Percentiles rank a stretch among this genome's conserved stretches.
These are phyloP conservation scores for Crotalus viridis DNA, from an alignment of 2,113 vertebrate genomes.

Conservation along the genomic window DNA sequence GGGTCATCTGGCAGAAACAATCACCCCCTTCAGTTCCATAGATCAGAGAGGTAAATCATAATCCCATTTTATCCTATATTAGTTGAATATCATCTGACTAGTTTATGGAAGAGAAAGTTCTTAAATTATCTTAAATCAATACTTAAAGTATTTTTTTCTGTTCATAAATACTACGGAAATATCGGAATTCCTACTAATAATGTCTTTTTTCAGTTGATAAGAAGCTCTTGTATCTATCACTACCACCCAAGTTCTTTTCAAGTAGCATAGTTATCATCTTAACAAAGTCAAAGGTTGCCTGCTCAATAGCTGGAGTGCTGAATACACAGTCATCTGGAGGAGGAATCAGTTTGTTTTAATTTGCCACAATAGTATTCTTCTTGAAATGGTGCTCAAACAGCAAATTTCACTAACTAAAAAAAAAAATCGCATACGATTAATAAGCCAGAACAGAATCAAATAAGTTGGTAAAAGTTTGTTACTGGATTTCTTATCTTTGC, in stretches of 20 bases:
- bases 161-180: conserved; percentile 4
- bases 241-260: conserved; percentile 14
- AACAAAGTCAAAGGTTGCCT: neutral
- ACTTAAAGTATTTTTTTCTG: conserved; percentile 5
- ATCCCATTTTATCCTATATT: neutral
- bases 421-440: neutral
- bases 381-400: neutral
- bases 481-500: neutral
- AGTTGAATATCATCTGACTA: neutral
- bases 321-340: conserved; percentile 4
- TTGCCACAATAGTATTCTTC: neutral
- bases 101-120: neutral
- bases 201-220: neutral
- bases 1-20: neutral
- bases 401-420: neutral
- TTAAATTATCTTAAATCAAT: neutral
- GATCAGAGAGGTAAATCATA: neutral
- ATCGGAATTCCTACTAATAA: neutral
- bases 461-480: neutral
- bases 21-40: neutral
- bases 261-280: conserved; percentile 20
- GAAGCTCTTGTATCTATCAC: neutral
- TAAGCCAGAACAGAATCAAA: neutral
- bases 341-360: neutral
- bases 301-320: conserved; percentile 14